Percentiles rank a stretch among this genome's conserved stretches.
Evolutionary conservation across 2,888 invertebrate genomes (phyloP).

Genomic region (Antitype chi): DNA sequence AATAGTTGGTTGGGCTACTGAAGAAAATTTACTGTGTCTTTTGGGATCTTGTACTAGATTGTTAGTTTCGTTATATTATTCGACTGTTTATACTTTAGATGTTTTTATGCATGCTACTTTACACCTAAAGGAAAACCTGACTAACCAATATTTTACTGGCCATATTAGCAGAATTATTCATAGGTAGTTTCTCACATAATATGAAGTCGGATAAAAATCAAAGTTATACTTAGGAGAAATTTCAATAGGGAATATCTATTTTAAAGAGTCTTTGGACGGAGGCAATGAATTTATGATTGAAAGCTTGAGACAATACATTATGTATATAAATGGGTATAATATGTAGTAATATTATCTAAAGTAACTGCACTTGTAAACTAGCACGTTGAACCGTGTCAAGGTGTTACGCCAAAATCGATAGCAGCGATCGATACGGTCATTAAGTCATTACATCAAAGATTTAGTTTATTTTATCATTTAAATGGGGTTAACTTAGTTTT

Average conservation of each 20-base stretch:
- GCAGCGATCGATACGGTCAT: conserved; percentile 37
- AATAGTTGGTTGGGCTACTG: neutral
- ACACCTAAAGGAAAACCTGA: conserved; percentile 6
- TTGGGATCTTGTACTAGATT: neutral
- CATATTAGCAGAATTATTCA: conserved; percentile 3
- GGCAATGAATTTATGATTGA: neutral
- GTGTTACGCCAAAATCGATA: conserved; percentile 36
- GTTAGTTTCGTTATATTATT: neutral
- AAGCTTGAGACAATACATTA: neutral
- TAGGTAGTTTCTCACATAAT: neutral
- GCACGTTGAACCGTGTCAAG: conserved; percentile 43
- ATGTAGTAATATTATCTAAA: neutral
- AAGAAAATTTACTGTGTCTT: neutral
- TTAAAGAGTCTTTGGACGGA: neutral
- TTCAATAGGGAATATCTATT: no score
- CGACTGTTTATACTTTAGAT: neutral
- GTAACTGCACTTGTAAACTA: conserved; percentile 34
- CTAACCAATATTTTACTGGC: neutral
- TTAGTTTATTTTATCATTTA: conserved; percentile 23
- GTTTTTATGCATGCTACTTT: neutral
- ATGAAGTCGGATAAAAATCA: neutral
- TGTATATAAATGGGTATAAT: neutral
- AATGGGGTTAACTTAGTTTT: conserved; percentile 24
- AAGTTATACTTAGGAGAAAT: neutral
- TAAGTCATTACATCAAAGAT: conserved; percentile 46